A percentile compares a stretch with the other conserved stretches of the same genome.
Evolutionary conservation across 2,888 invertebrate genomes (phyloP).

Genomic region (Pogonocherus hispidulus): DNA sequence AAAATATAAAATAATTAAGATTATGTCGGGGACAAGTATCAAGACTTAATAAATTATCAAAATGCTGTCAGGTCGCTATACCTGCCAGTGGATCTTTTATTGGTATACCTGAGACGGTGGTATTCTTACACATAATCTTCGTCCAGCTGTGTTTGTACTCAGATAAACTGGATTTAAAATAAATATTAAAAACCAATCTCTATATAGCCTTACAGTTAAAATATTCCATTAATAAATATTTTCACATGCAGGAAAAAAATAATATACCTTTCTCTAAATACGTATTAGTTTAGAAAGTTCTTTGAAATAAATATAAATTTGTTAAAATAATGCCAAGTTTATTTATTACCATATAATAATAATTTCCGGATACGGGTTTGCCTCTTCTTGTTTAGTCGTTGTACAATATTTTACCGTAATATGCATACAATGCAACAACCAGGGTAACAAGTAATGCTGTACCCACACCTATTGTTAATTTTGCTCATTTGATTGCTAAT

Average conservation of each 20-base stretch:
- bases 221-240: conserved; percentile 43
- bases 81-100: conserved; percentile 14
- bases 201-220: conserved; percentile 33
- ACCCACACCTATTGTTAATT: conserved; percentile 2
- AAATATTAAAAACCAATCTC: conserved; percentile 56
- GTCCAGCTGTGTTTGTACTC: conserved; percentile 57
- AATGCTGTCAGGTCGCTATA: conserved; percentile 19
- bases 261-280: conserved; percentile 22
- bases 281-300: conserved; percentile 15
- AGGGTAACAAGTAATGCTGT: no score
- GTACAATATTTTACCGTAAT: not conserved
- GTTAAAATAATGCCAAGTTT: conserved; percentile 1
- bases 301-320: conserved; percentile 8
- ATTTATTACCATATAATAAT: no score
- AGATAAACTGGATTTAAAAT: conserved; percentile 61
- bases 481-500: conserved; percentile 7
- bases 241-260: conserved; percentile 36
- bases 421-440: conserved; percentile 15
- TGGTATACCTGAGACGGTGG: conserved; percentile 3
- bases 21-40: not conserved
- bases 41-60: conserved; percentile 1
- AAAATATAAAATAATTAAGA: conserved; percentile 2
- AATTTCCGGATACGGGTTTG: no score
- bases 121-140: conserved; percentile 15
- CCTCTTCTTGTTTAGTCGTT: not conserved